phyloP scores from a whole-genome alignment of 2,113 vertebrate species.

The Microcebus griseorufus region DNA sequence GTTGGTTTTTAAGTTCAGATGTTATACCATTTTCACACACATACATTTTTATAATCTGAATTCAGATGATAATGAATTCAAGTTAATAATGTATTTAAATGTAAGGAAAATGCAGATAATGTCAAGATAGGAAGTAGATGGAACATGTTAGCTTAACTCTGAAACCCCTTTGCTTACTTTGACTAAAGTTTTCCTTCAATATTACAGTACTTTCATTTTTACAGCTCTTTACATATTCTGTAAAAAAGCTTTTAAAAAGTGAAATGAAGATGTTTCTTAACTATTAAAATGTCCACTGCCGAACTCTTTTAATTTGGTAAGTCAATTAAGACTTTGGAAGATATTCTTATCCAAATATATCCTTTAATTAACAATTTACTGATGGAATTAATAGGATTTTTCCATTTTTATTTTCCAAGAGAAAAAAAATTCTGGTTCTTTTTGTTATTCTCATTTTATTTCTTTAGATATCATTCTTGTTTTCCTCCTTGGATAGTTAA shows the following conservation, averaged over 20 bases:
- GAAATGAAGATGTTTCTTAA: slow-evolving; percentile 70
- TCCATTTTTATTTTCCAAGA: slow-evolving; percentile 25
- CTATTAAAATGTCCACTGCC: background rate
- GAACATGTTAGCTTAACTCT: slow-evolving; percentile 48
- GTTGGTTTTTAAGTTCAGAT: slow-evolving; percentile 14
- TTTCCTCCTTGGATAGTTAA: background rate
- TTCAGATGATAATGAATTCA: slow-evolving; percentile 30
- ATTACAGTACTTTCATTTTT: slow-evolving; percentile 74
- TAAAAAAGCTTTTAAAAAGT: slow-evolving; percentile 64
- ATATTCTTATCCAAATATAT: background rate
- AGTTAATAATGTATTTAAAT: slow-evolving; percentile 19
- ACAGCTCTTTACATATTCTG: slow-evolving; percentile 59
- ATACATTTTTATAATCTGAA: slow-evolving; percentile 18
- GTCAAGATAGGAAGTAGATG: background rate
- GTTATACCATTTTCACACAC: background rate
- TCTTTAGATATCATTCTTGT: slow-evolving; percentile 25
- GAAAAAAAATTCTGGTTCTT: slow-evolving; percentile 16
- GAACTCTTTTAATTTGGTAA: slow-evolving; percentile 10
- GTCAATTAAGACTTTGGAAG: slow-evolving; percentile 26
- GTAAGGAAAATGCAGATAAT: background rate
- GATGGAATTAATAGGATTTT: background rate
- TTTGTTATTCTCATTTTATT: slow-evolving; percentile 32
- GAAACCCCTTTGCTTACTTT: slow-evolving; percentile 57
- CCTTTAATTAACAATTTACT: slow-evolving; percentile 36
- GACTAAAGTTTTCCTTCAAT: slow-evolving; percentile 36